Evolutionary conservation across 1,140 invertebrate genomes (phyloP).

Genomic region (Daktulosphaira vitifoliae): DNA sequence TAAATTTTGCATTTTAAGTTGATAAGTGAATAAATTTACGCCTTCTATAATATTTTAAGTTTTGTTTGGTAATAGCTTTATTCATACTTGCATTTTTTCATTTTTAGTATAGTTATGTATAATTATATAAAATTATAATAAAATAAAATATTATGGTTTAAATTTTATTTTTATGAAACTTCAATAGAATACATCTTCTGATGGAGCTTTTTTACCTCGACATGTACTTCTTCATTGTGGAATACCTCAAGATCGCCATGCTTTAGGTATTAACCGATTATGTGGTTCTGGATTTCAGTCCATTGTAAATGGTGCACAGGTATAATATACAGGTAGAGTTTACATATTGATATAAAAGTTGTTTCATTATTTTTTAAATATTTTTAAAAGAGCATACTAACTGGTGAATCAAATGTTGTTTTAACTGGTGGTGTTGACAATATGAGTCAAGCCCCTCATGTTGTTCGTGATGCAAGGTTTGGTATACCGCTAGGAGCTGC

Average conservation of each 20-base stretch:
- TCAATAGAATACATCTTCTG: conserved; percentile 59
- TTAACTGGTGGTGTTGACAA: conserved; percentile 88
- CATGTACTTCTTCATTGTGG: conserved; percentile 77
- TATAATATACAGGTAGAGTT: conserved; percentile 42
- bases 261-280: conserved; percentile 73
- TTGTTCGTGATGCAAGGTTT: conserved; percentile 79
- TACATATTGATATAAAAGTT: background rate
- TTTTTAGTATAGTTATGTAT: no score
- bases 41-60: no score
- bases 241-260: conserved; percentile 72
- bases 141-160: no score
- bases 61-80: no score
- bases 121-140: no score
- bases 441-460: conserved; percentile 92
- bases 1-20: no score
- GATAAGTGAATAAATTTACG: no score
- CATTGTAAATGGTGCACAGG: conserved; percentile 81
- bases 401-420: conserved; percentile 78
- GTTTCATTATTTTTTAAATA: conserved; percentile 14
- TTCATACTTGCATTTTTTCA: no score
- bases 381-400: conserved; percentile 66
- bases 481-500: conserved; percentile 75
- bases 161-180: no score
- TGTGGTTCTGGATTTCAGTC: conserved; percentile 96
- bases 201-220: conserved; percentile 80